Evolutionary conservation across 2,888 invertebrate species (phyloP).

Genomic region (Drosophila crucigera): DNA sequence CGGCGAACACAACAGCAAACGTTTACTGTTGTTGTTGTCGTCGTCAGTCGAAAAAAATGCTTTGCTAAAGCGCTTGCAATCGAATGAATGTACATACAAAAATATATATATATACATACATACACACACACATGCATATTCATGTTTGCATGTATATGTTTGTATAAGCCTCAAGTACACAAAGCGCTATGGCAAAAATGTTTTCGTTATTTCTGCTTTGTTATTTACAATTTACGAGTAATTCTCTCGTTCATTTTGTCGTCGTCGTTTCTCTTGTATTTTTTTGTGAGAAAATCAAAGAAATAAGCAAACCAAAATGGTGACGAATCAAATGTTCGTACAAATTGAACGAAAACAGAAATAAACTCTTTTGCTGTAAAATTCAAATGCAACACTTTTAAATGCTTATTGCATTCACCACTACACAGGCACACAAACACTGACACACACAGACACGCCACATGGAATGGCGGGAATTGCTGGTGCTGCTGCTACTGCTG

Average conservation of each 20-base stretch:
- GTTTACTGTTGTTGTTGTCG: slow-evolving; percentile 37
- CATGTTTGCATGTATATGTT: slow-evolving; percentile 22
- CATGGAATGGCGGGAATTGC: slow-evolving; percentile 65
- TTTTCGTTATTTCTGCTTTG: slow-evolving; percentile 58
- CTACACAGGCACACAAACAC: slow-evolving; percentile 14
- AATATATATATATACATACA: background rate
- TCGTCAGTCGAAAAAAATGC: slow-evolving; percentile 35
- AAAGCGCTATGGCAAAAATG: slow-evolving; percentile 41
- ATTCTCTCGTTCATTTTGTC: slow-evolving; percentile 71
- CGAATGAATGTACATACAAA: slow-evolving; percentile 25
- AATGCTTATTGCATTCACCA: slow-evolving; percentile 46
- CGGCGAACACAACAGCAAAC: slow-evolving; percentile 48
- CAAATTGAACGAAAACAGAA: slow-evolving; percentile 52
- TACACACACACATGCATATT: slow-evolving; percentile 7
- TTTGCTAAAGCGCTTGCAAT: slow-evolving; percentile 43
- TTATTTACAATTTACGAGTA: slow-evolving; percentile 79
- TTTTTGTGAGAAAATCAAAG: slow-evolving; percentile 28
- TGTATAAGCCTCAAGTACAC: slow-evolving; percentile 45
- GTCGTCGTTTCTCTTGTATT: slow-evolving; percentile 29
- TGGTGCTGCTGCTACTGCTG: slow-evolving; percentile 19
- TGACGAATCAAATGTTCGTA: slow-evolving; percentile 65
- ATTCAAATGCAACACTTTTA: slow-evolving; percentile 42
- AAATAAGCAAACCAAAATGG: slow-evolving; percentile 48
- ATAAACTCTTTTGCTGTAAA: slow-evolving; percentile 33
- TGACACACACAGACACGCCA: slow-evolving; percentile 20